Conservation (phyloP, 2,797 vertebrate genomes). For the Momotus momota region DNA sequence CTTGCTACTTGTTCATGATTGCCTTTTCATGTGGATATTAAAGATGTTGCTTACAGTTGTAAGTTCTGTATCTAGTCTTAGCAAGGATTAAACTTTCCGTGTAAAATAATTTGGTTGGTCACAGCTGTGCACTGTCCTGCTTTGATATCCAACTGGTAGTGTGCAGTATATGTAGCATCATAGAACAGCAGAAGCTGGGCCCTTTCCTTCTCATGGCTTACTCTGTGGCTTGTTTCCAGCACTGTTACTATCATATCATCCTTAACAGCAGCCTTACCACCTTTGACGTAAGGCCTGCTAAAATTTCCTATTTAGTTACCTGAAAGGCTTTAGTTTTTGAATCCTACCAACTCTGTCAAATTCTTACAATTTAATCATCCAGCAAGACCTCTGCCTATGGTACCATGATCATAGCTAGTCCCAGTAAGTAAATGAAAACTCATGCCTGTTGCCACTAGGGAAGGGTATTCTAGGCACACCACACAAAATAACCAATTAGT, state of each 20-base stretch:
- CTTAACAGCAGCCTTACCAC: background rate
- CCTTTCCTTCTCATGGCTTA: background rate
- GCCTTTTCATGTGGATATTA: background rate
- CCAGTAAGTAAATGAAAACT: background rate
- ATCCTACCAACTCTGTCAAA: background rate
- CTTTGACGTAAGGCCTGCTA: too few species aligned
- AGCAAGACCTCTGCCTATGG: background rate
- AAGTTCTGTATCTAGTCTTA: background rate
- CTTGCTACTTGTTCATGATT: background rate
- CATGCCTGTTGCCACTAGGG: background rate
- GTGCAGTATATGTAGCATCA: background rate
- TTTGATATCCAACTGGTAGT: background rate
- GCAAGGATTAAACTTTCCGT: background rate
- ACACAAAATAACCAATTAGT: background rate
- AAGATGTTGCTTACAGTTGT: background rate
- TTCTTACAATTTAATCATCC: background rate
- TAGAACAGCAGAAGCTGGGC: background rate
- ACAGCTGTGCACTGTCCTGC: background rate
- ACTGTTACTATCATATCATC: background rate
- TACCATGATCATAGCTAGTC: background rate
- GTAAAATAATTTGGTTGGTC: background rate
- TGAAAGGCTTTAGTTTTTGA: background rate
- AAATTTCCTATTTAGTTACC: background rate
- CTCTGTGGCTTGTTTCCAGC: background rate
- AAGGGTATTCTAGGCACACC: background rate